Evolutionary conservation across 2,888 invertebrate species (phyloP), one percentile per base, ranked within the genome.

Genomic region (Apamea anceps): DNA sequence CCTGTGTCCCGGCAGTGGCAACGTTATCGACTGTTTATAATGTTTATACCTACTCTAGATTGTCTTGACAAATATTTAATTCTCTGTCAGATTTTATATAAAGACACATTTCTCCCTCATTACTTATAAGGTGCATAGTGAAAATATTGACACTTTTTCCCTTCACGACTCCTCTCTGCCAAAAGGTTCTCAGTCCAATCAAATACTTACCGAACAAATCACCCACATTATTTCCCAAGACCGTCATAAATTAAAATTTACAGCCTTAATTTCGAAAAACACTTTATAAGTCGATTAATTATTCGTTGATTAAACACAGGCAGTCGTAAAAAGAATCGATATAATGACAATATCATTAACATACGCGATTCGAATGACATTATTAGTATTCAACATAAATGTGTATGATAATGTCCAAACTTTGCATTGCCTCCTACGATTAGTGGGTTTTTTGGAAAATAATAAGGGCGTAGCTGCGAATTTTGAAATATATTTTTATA

Each of bases 261-360:
- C 73, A 21, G 63, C 67, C 62, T 79, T 80, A 79, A 88, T 79
- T 79, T 82, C 77, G 76, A 77, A 80, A 87, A 86, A 87, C 84
- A 88, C 84, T 84, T 88, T 85, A 85, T 81, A 85, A 75, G 78
- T 68, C 80, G 74, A 88, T 88, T 90, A 89, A 88, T 90, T 85
- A 90, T 82, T 72, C 72, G 71, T 81, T 83, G 80, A 86, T 86
- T 86, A 81, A 89, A 85, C 78, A 89, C 88, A 70, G 80, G 71
- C 79, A 75, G 85, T 89, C 85, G 81, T 85, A 85, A 85, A 85
- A 77, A 81, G 68, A 65, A 76, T 72, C 86, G 75, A 81, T 86
- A 85, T 89, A 85, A 77, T 76, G 76, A 79, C 76, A 72, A 68
- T 79, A 81, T 85, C 84, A 81, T 83, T 83, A 81, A 77, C 82